Percentiles rank a stretch among this genome's conserved stretches.
phyloP scores from a whole-genome alignment of 2,113 vertebrate species.

The Synchiropus splendidus region DNA sequence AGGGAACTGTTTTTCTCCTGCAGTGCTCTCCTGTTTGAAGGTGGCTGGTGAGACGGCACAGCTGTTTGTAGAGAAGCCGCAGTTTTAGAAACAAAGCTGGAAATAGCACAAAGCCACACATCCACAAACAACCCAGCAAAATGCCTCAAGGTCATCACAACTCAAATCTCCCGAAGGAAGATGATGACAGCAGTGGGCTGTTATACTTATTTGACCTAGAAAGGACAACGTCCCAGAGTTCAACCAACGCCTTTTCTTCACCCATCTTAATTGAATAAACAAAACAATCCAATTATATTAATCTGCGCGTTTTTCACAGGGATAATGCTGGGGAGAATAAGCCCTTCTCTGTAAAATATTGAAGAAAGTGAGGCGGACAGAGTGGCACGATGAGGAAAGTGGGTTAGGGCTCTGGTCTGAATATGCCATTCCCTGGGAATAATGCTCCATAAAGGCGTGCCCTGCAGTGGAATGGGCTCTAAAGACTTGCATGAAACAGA shows the following conservation, averaged over 20 bases:
- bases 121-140: no score
- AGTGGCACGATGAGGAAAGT: slow-evolving; percentile 10
- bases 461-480: slow-evolving; percentile 10
- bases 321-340: slow-evolving; percentile 13
- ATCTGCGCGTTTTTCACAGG: slow-evolving; percentile 18
- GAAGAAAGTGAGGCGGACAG: no score
- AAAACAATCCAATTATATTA: slow-evolving; percentile 36
- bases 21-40: slow-evolving; percentile 7
- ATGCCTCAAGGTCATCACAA: slow-evolving; percentile 17
- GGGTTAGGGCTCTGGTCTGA: slow-evolving; percentile 18
- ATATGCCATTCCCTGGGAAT: slow-evolving; percentile 16
- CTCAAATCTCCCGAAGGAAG: slow-evolving; percentile 21
- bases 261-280: slow-evolving; percentile 19
- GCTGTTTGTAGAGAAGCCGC: slow-evolving; percentile 1
- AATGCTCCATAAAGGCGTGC: slow-evolving; percentile 26
- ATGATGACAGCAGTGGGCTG: slow-evolving; percentile 8
- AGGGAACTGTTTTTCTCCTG: slow-evolving; percentile 7
- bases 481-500: slow-evolving; percentile 18
- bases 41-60: neutral
- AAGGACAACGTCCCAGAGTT: neutral
- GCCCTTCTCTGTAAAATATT: no score
- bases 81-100: slow-evolving; percentile 10
- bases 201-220: slow-evolving; percentile 15
- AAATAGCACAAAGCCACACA: slow-evolving; percentile 18
- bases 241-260: neutral